A percentile compares a stretch with the other conserved stretches of the same genome.
phyloP scores from a whole-genome alignment of 2,113 vertebrate species.

The Spermophilus dauricus region DNA sequence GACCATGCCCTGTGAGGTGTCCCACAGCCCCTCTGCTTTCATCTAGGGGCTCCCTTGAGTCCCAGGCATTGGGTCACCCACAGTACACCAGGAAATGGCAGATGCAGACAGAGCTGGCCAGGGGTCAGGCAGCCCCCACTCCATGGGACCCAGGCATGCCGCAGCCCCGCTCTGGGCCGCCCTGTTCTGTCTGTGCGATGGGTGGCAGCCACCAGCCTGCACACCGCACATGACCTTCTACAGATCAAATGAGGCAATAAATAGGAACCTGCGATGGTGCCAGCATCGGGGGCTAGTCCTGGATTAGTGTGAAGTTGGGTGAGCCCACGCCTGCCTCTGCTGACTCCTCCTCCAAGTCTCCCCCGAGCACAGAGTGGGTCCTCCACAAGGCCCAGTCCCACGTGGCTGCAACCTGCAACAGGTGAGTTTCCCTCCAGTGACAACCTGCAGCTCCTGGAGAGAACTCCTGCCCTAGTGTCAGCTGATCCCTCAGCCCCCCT shows the following conservation, averaged over 20 bases:
- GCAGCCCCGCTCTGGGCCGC: not conserved
- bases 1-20: rapidly evolving
- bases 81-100: not conserved
- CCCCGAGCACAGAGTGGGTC: not conserved
- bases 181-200: not conserved
- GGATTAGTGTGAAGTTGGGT: rapidly evolving
- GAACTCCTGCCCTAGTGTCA: not conserved
- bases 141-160: rapidly evolving
- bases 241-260: not conserved
- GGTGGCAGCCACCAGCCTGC: rapidly evolving
- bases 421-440: not conserved
- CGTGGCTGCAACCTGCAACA: rapidly evolving
- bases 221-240: not conserved
- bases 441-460: rapidly evolving
- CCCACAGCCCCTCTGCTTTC: not conserved
- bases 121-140: not conserved
- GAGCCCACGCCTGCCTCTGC: not conserved
- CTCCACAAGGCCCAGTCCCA: not conserved
- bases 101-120: not conserved
- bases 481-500: not conserved
- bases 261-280: rapidly evolving
- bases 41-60: rapidly evolving
- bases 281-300: rapidly evolving
- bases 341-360: no score
- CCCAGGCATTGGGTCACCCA: rapidly evolving